Conservation (phyloP, 2,113 vertebrate species). For the Sturnira hondurensis region DNA sequence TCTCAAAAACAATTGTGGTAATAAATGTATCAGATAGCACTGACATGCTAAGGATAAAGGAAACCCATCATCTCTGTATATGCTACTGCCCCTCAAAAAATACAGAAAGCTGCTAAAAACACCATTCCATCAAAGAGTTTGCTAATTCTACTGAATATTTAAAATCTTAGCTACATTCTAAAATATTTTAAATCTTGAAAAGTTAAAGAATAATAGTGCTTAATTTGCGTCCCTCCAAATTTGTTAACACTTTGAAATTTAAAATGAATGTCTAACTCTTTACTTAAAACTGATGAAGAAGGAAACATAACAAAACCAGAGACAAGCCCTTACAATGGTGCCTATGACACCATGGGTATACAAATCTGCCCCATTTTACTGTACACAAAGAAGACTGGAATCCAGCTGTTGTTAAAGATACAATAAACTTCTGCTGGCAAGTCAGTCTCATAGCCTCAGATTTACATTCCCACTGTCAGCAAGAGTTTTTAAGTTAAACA, state of each 20-base stretch:
- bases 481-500: slow-evolving; percentile 79
- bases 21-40: background rate
- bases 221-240: background rate
- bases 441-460: slow-evolving; percentile 69
- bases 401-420: slow-evolving; percentile 77
- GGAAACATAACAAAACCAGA: slow-evolving; percentile 61
- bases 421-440: slow-evolving; percentile 80
- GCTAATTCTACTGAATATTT: background rate
- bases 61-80: background rate
- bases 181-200: slow-evolving; percentile 25
- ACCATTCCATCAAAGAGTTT: background rate
- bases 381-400: slow-evolving; percentile 72
- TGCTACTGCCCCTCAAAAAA: background rate
- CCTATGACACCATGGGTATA: slow-evolving; percentile 52
- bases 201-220: background rate
- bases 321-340: slow-evolving; percentile 43
- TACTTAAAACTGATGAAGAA: slow-evolving; percentile 65
- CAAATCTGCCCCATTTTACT: slow-evolving; percentile 74
- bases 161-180: background rate
- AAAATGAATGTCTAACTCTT: slow-evolving; percentile 67
- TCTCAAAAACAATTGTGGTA: background rate
- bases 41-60: background rate
- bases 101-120: background rate
- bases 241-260: slow-evolving; percentile 37
- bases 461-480: slow-evolving; percentile 79